Conservation (phyloP, 2,888 invertebrate genomes). For the Dromius quadrimaculatus region DNA sequence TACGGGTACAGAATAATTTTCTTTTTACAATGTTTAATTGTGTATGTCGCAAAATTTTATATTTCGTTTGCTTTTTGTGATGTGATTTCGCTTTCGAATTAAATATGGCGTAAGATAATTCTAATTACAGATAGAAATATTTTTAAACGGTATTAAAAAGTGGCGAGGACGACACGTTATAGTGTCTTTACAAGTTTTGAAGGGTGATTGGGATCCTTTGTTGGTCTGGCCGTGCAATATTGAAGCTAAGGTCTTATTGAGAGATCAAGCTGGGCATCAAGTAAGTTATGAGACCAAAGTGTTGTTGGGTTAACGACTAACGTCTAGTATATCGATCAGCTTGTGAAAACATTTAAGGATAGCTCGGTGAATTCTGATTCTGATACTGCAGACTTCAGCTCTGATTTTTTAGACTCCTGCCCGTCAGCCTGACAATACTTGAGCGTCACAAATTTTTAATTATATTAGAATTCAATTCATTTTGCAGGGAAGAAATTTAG, state of each 20-base stretch:
- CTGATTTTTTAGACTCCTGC: no score
- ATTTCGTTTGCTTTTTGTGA: not conserved
- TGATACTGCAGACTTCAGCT: no score
- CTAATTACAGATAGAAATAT: conserved; percentile 72
- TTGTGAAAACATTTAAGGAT: no score
- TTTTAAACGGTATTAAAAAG: conserved; percentile 80
- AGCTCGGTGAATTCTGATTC: no score
- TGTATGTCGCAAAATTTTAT: no score
- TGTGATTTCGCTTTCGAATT: not conserved
- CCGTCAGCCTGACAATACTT: no score
- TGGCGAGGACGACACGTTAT: conserved; percentile 82
- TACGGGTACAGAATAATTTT: conserved; percentile 69
- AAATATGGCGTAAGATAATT: conserved; percentile 15
- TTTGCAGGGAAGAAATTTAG: conserved; percentile 73
- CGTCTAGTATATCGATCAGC: no score
- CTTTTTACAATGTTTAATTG: no score
- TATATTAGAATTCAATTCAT: no score
- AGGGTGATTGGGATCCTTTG: conserved; percentile 79
- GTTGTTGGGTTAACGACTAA: no score
- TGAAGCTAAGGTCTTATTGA: conserved; percentile 74
- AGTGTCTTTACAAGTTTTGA: conserved; percentile 76
- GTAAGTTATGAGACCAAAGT: no score
- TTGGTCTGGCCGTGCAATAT: conserved; percentile 81
- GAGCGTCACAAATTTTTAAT: no score
- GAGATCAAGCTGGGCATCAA: conserved; percentile 71